Evolutionary conservation across 2,888 invertebrate genomes (phyloP).

Genomic region (Elegia similella): DNA sequence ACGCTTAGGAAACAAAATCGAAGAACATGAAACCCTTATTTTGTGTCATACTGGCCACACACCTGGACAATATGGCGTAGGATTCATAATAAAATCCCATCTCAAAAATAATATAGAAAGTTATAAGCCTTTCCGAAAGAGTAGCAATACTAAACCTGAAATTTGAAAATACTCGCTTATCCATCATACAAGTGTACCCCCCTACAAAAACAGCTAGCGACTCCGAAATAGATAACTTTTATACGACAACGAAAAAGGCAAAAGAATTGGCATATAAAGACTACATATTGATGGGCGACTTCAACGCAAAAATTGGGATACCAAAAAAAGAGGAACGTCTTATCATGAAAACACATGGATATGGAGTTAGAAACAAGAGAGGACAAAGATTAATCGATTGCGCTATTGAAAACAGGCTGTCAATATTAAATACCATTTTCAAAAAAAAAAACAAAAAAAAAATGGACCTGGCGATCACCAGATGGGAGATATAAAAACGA

Average conservation of each 20-base stretch:
- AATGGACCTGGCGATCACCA: too few species aligned
- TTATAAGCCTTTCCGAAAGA: conserved; percentile 22
- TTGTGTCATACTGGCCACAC: conserved; percentile 24
- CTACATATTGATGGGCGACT: conserved; percentile 29
- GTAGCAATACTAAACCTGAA: conserved; percentile 21
- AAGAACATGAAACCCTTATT: conserved; percentile 23
- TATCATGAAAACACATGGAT: conserved; percentile 23
- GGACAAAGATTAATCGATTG: conserved; percentile 14
- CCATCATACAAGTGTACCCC: conserved; percentile 29
- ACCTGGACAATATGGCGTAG: conserved; percentile 7
- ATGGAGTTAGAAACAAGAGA: conserved; percentile 23
- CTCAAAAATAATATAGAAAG: conserved; percentile 16
- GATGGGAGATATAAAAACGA: too few species aligned
- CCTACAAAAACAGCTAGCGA: conserved; percentile 28
- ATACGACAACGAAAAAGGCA: too few species aligned
- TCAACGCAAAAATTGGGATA: conserved; percentile 28
- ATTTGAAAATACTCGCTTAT: neutral
- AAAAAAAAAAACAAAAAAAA: neutral
- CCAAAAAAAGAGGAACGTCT: conserved; percentile 8
- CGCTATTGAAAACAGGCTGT: conserved; percentile 15
- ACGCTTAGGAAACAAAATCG: conserved; percentile 20
- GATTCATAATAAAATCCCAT: conserved; percentile 21
- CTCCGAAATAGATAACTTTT: too few species aligned
- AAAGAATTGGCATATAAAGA: too few species aligned
- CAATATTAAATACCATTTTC: conserved; percentile 2